phyloP scores from a whole-genome alignment of 2,888 invertebrate genomes.

The Octodonta nipae region DNA sequence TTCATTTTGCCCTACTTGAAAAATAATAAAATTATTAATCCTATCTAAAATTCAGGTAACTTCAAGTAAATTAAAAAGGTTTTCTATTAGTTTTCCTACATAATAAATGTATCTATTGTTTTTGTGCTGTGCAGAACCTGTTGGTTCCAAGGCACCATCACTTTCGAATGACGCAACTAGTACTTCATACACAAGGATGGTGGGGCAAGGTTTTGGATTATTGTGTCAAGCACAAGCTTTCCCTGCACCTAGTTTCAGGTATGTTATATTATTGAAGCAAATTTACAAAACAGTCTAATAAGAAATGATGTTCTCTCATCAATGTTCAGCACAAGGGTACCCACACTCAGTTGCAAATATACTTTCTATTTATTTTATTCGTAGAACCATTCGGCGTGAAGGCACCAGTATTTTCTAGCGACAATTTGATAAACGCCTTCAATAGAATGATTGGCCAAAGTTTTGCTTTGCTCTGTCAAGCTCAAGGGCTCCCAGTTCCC shows the following conservation, averaged over 20 bases:
- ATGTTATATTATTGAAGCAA: too few species aligned
- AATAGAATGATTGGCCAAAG: conserved; percentile 25
- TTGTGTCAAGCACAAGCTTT: conserved; percentile 48
- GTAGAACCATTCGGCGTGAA: conserved; percentile 58
- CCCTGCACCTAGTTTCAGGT: conserved; percentile 53
- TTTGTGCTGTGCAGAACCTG: conserved; percentile 36
- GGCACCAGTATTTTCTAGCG: conserved; percentile 56
- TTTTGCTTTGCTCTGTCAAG: conserved; percentile 39
- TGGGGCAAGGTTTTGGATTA: conserved; percentile 41
- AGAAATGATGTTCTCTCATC: too few species aligned
- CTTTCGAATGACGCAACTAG: conserved; percentile 54
- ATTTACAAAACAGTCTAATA: too few species aligned
- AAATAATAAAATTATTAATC: too few species aligned
- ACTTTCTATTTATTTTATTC: conserved; percentile 18
- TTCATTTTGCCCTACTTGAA: too few species aligned
- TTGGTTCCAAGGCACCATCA: conserved; percentile 51
- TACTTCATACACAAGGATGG: conserved; percentile 32
- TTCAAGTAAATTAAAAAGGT: too few species aligned
- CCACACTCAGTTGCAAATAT: background rate
- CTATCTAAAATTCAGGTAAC: too few species aligned
- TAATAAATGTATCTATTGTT: background rate
- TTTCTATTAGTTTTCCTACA: too few species aligned
- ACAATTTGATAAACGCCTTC: conserved; percentile 38
- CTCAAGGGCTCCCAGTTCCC: conserved; percentile 45
- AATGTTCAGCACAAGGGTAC: too few species aligned